Base-by-base conservation (phyloP, 2,113 vertebrate species). In the Orientallactaga bullata region DNA sequence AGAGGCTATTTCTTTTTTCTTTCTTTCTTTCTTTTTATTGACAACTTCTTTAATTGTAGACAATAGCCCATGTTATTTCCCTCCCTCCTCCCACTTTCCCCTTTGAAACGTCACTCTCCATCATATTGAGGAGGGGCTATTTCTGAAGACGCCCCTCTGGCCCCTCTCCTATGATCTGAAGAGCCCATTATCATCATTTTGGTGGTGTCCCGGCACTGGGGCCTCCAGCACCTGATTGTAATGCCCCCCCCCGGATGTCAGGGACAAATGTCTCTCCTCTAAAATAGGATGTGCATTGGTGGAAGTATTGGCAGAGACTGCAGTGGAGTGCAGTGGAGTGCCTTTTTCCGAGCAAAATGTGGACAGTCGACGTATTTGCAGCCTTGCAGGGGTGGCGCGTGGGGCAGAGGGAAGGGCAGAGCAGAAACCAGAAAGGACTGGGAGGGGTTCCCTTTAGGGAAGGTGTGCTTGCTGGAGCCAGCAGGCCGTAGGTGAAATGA, bases 261-360 rank as follows among this genome's bases (percentile, higher is more conserved):
- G 35, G 72, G 63, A 88, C 58, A 96, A 90, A 77, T 6, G 20
- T 63, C 86, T 89, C 65, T 71, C 87, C 81, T 93, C 94, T 90
- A 71, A 28, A 73, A 89, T 71, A 89, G 66, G 90, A 73, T 85
- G n/a, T n/a, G 24, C 0, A 4, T 28, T 42, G 77, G 87, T 37
- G 83, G 82, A 60, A 18, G 55, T 78, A 61, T 81, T 63, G 35
- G 73, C 24, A 28, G 15, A 86, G 68, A 63, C 37, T 4, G 23
- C n/a, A 71, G 61, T 61, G 90, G 61, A 39, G 74, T n/a, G n/a
- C n/a, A n/a, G n/a, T n/a, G n/a, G n/a, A n/a, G n/a, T n/a, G 24
- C 37, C 77, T 63, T 55, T 92, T 28, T 73, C 26, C n/a, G n/a
- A 16, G 15, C 1, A n/a, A 95, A 58, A 28, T 30, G 61, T 65